A percentile compares a stretch with the other conserved stretches of the same genome.
phyloP scores from a whole-genome alignment of 2,888 invertebrate species.

The Hemicrepidius hirtus region DNA sequence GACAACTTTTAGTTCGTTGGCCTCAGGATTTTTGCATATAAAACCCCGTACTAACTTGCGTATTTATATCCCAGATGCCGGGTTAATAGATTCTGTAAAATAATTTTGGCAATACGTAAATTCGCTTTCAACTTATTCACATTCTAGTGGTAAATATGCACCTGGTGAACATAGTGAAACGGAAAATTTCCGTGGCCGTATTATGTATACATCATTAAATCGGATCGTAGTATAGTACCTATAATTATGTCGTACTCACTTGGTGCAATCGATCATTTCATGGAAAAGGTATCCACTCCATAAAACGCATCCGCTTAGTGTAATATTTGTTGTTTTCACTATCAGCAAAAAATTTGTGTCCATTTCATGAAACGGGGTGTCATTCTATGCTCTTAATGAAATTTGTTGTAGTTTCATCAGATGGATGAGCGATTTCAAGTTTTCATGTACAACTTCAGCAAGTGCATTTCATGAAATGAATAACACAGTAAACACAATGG shows the following conservation, averaged over 20 bases:
- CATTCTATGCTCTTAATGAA: too few species aligned
- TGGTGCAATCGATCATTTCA: neutral
- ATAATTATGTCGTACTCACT: neutral
- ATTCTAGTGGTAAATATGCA: neutral
- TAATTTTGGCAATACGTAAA: conserved; percentile 18
- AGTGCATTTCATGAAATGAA: too few species aligned
- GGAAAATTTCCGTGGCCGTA: conserved; percentile 20
- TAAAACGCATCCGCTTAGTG: too few species aligned
- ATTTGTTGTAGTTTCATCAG: too few species aligned
- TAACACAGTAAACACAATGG: too few species aligned
- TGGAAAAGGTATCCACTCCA: too few species aligned
- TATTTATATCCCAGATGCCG: conserved; percentile 20
- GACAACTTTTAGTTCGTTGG: conserved; percentile 40
- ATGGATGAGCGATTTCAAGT: too few species aligned
- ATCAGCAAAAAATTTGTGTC: too few species aligned
- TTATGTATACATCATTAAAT: conserved; percentile 2
- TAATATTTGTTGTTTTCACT: too few species aligned
- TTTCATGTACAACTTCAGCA: too few species aligned
- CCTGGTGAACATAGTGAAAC: conserved; percentile 9
- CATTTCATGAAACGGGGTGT: too few species aligned
- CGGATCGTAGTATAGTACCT: neutral
- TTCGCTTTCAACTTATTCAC: conserved; percentile 14
- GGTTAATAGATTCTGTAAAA: conserved; percentile 18
- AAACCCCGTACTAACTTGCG: conserved; percentile 11
- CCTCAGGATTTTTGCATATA: conserved; percentile 17